Evolutionary conservation across 2,113 vertebrate genomes (phyloP), one percentile per base, ranked within the genome.

Genomic region (human): DNA sequence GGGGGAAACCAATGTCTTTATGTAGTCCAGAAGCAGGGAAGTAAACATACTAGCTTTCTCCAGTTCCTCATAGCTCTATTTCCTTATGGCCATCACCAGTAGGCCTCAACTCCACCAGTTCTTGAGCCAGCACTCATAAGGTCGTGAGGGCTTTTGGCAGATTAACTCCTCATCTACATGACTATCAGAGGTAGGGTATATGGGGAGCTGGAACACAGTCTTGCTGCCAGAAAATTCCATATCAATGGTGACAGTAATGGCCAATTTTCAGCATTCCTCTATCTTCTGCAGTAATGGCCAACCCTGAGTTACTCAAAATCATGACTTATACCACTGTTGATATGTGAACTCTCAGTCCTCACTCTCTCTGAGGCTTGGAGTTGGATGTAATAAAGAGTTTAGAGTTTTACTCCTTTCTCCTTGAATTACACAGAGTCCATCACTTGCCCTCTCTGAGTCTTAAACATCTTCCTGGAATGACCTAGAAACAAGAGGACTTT

Each of bases 241-340:
- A 20, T 88, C 23, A 2, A 72, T 45, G 6, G 23, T 84, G 22
- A 91, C 4, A 10, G 55, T 89, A 61, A n/a, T 86, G 38, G 14
- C 5, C 45, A 10, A 85, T 92, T 96, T 96, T 76, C 16, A 93
- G 30, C 50, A 79, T 95, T 96, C 32, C n/a, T 89, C 82, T 97
- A 40, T 43, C 40, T 23, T 55, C 52, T 82, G 12, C 40, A 68
- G 32, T 73, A 38, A 73, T 66, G 12, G 55, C 10, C 7, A 96
- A 38, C 30, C 38, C 23, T 86, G 55, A 90, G 30, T 93, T 80
- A 91, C 10, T 85, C n/a, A 85, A 88, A 94, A 50, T 38, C 35
- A 57, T 66, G 52, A 12, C 35, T 90, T 85, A 38, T 18, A 75
- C 16, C 50, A 79, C 45, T 55, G 11, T 80, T 87, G 25, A 92